Evolutionary conservation across 2,113 vertebrate species (phyloP).

Genomic region (Colossoma macropomum): DNA sequence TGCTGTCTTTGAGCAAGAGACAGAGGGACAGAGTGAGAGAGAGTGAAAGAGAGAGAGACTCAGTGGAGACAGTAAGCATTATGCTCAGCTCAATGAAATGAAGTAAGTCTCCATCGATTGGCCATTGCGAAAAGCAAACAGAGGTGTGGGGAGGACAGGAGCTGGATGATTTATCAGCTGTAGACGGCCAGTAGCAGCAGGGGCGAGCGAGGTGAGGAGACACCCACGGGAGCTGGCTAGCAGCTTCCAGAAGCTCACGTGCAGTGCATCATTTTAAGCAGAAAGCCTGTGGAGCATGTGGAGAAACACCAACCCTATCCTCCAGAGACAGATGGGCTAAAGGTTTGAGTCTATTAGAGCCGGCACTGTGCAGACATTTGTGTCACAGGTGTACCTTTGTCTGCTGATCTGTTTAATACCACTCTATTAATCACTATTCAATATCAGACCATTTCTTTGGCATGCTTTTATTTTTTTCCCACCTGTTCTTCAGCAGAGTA

Average conservation of each 20-base stretch:
- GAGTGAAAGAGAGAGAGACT: constrained; percentile 26
- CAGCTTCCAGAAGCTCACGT: constrained; percentile 23
- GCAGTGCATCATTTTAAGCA: constrained; percentile 46
- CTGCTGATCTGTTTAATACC: constrained; percentile 14
- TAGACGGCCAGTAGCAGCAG: constrained; percentile 69
- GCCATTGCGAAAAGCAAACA: constrained; percentile 81
- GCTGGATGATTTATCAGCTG: constrained; percentile 80
- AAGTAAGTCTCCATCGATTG: constrained; percentile 88
- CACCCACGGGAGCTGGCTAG: constrained; percentile 4
- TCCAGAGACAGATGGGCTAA: not conserved
- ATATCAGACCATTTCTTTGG: not conserved
- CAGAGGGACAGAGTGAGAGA: constrained; percentile 20
- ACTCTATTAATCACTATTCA: constrained; percentile 6
- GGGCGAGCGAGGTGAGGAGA: constrained; percentile 46
- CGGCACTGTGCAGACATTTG: not conserved
- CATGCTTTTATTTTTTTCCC: not conserved
- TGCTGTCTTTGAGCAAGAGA: constrained; percentile 71
- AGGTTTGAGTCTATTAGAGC: not conserved
- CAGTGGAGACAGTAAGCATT: constrained; percentile 79
- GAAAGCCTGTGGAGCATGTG: constrained; percentile 20
- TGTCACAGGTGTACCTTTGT: not conserved
- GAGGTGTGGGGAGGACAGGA: constrained; percentile 69
- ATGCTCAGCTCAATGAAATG: constrained; percentile 92
- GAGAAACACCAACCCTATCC: not conserved
- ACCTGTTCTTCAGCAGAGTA: constrained; percentile 14